These are phyloP conservation scores for Plusia festucae DNA, from an alignment of 2,888 invertebrate genomes.

Conservation along the genomic window DNA sequence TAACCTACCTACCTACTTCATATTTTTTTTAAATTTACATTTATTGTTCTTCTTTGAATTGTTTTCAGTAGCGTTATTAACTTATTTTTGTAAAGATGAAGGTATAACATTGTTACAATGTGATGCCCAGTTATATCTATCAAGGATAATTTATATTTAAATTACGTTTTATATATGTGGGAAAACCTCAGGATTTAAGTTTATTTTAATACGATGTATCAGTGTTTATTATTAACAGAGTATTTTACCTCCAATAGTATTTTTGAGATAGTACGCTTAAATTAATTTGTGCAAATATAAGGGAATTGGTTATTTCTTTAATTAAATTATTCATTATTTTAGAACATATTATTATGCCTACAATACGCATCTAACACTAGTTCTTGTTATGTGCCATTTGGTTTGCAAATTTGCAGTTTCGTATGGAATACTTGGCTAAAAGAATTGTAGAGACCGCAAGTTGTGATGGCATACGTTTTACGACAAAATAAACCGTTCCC, in stretches of 20 bases:
- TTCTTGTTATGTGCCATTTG: neutral
- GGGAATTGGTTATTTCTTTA: no score
- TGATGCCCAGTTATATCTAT: neutral
- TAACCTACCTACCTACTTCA: no score
- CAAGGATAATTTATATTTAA: constrained; percentile 1
- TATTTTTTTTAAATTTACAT: no score
- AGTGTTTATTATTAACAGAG: constrained; percentile 13
- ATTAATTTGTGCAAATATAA: no score
- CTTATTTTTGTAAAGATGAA: no score
- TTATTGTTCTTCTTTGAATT: no score
- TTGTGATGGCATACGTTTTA: neutral
- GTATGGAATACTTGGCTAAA: neutral
- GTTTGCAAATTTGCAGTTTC: neutral
- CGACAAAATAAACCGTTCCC: constrained; percentile 30
- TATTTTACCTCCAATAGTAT: constrained; percentile 15
- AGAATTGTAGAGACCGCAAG: neutral
- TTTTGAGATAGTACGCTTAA: neutral
- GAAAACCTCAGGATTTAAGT: constrained; percentile 26
- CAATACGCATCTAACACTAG: no score
- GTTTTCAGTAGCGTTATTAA: no score
- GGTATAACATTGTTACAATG: no score
- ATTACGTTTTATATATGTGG: constrained; percentile 12
- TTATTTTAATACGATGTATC: constrained; percentile 11
- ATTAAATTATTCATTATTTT: no score
- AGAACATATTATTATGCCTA: no score